phyloP scores from a whole-genome alignment of 2,888 invertebrate genomes.

The Iselma pallidipennis region DNA sequence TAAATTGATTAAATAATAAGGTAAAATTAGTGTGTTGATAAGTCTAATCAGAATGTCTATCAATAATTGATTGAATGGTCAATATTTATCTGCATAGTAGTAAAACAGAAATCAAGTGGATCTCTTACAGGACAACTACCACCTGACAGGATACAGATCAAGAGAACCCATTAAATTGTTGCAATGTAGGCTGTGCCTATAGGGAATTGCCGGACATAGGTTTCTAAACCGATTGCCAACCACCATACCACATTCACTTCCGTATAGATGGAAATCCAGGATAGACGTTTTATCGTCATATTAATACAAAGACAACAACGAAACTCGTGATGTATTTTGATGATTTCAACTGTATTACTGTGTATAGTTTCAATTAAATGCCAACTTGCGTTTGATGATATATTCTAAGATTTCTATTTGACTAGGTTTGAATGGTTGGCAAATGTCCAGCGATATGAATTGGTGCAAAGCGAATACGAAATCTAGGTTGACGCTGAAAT shows the following conservation, averaged over 20 bases:
- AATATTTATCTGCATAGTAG: no score
- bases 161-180: no score
- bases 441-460: not conserved
- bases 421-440: not conserved
- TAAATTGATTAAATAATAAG: no score
- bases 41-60: no score
- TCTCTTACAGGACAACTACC: no score
- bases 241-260: not conserved
- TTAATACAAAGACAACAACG: not conserved
- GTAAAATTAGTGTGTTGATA: no score
- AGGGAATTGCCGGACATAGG: no score
- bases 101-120: no score
- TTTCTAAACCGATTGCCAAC: not conserved
- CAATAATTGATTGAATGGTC: no score
- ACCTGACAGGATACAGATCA: no score
- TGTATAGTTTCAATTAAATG: not conserved
- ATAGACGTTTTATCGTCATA: not conserved
- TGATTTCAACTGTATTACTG: not conserved
- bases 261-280: not conserved
- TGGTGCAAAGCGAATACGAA: not conserved
- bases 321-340: not conserved
- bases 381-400: not conserved
- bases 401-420: not conserved
- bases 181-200: no score
- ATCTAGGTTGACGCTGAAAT: not conserved